Evolutionary conservation across 2,113 vertebrate species (phyloP).

Genomic region (Crotalus horridus): DNA sequence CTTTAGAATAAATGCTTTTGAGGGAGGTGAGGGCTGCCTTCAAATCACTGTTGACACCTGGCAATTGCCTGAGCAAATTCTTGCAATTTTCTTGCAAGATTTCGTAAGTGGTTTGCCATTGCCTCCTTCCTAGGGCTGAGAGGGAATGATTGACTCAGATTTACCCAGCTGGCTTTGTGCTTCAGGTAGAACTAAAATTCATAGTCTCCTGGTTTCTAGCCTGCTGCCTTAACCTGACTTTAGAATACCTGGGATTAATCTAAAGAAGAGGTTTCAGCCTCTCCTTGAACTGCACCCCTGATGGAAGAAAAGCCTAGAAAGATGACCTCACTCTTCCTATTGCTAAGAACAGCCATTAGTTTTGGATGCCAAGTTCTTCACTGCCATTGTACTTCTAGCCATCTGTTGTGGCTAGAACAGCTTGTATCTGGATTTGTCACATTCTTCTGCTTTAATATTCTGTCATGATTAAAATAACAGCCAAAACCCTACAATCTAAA

Average conservation of each 20-base stretch:
- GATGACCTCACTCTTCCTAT: not conserved
- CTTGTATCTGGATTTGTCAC: not conserved
- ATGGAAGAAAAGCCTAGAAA: not conserved
- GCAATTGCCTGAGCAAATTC: not conserved
- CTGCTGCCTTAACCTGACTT: not conserved
- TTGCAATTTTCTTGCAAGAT: not conserved
- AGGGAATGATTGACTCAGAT: not conserved
- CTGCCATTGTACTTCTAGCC: not conserved
- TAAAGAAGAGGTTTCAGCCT: not conserved
- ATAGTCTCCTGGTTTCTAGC: not conserved
- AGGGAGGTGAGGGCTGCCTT: not conserved
- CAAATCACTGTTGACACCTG: not conserved
- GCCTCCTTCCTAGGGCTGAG: not conserved
- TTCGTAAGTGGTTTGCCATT: not conserved
- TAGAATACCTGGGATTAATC: not conserved
- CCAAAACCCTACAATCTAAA: not conserved
- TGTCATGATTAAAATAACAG: not conserved
- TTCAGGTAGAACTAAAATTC: not conserved
- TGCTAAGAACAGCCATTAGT: not conserved
- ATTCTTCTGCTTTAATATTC: not conserved
- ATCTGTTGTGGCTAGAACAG: not conserved
- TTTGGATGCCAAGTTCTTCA: not conserved
- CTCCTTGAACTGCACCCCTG: not conserved
- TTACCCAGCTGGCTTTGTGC: not conserved
- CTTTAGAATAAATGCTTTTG: not conserved